A percentile compares a stretch with the other conserved stretches of the same genome.
phyloP scores from a whole-genome alignment of 2,797 vertebrate species.

The Eulemur coronatus region DNA sequence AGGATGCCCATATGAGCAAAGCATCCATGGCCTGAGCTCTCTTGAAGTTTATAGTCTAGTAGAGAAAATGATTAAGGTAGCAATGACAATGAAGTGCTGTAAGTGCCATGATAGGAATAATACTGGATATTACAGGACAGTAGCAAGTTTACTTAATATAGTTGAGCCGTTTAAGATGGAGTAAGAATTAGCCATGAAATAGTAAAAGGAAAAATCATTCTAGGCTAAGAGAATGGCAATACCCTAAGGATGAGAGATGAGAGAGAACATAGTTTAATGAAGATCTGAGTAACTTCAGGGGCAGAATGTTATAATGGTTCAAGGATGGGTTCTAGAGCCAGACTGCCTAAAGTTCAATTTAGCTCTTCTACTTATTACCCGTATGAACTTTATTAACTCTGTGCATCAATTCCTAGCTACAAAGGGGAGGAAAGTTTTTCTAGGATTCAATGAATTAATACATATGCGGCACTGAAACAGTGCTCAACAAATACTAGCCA shows the following conservation, averaged over 20 bases:
- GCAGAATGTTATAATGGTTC: neutral
- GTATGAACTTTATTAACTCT: neutral
- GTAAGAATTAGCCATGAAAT: neutral
- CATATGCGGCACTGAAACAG: neutral
- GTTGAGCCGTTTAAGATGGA: neutral
- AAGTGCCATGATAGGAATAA: neutral
- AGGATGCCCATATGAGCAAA: neutral
- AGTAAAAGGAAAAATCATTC: neutral
- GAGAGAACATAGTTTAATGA: neutral
- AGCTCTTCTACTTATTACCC: neutral
- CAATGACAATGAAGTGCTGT: rapidly evolving
- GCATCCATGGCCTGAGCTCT: too few relatives aligned
- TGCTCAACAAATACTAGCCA: neutral
- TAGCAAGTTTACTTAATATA: neutral
- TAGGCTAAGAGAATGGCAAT: neutral
- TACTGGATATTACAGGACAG: neutral
- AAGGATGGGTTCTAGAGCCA: neutral
- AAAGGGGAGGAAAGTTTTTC: neutral
- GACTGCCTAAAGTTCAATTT: neutral
- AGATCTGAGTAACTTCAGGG: neutral
- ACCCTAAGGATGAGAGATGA: neutral
- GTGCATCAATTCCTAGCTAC: neutral
- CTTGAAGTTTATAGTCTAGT: neutral
- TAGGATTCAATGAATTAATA: neutral
- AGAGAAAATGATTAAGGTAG: neutral